phyloP scores from a whole-genome alignment of 2,888 invertebrate species.

The Patella pellucida region DNA sequence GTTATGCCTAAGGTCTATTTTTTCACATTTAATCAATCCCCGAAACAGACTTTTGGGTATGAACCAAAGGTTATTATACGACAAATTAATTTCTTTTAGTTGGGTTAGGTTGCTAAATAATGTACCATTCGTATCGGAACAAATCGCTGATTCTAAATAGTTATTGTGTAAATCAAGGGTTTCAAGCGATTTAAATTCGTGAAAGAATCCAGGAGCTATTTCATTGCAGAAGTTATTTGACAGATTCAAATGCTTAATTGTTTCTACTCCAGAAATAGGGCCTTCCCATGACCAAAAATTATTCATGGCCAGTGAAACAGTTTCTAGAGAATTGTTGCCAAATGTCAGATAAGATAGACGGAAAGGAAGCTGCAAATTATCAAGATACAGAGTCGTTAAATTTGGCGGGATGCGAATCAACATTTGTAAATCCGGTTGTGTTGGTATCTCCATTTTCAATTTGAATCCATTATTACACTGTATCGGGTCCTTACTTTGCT shows the following conservation, averaged over 20 bases:
- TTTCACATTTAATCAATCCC: too few species aligned
- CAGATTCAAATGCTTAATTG: conserved; percentile 15
- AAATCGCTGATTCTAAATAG: not conserved
- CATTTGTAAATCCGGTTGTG: too few species aligned
- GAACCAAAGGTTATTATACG: too few species aligned
- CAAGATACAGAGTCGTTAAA: conserved; percentile 12
- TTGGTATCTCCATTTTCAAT: too few species aligned
- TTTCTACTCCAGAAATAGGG: conserved; percentile 22
- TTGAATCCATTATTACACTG: too few species aligned
- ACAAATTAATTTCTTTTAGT: too few species aligned
- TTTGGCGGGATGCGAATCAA: conserved; percentile 20
- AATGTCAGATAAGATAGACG: conserved; percentile 12
- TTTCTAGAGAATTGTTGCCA: conserved; percentile 18
- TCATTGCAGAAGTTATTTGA: conserved; percentile 10
- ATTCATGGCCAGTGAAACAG: conserved; percentile 20
- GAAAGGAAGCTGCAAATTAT: conserved; percentile 17
- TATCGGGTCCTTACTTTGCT: too few species aligned
- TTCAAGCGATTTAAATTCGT: conserved; percentile 3
- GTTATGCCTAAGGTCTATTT: too few species aligned
- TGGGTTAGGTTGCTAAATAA: too few species aligned
- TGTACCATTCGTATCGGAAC: not conserved
- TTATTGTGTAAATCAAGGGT: conserved; percentile 17
- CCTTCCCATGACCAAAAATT: conserved; percentile 17
- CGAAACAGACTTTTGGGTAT: too few species aligned
- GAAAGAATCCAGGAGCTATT: conserved; percentile 18